Conservation (phyloP, 2,797 vertebrate species). For the Atherinosoma microstoma region DNA sequence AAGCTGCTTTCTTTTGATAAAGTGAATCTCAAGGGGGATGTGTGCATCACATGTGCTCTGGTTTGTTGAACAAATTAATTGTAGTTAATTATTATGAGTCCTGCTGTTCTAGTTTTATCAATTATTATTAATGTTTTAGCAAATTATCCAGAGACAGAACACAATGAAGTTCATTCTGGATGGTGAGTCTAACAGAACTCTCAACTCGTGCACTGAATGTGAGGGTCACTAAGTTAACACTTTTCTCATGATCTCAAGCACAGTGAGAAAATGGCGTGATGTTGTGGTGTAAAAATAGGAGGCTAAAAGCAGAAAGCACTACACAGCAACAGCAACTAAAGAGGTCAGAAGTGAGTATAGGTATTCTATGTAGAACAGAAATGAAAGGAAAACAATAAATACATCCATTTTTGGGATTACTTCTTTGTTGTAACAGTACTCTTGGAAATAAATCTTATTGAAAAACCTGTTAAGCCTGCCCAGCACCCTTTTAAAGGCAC, state of each 20-base stretch:
- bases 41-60: neutral
- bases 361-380: too few relatives aligned
- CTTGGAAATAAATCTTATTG: too few relatives aligned
- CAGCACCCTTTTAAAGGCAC: too few relatives aligned
- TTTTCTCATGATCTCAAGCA: neutral
- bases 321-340: neutral
- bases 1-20: conserved; percentile 43
- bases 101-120: conserved; percentile 10
- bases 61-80: conserved; percentile 19
- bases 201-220: neutral
- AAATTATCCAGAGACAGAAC: neutral
- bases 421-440: too few relatives aligned
- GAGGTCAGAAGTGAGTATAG: neutral
- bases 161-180: neutral
- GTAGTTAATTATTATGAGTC: conserved; percentile 19
- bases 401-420: too few relatives aligned
- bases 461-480: too few relatives aligned
- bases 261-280: neutral
- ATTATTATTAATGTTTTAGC: neutral
- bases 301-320: neutral
- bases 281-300: neutral
- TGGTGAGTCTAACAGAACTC: neutral
- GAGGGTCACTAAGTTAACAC: neutral
- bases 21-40: conserved; percentile 28
- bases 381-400: too few relatives aligned